Conservation (phyloP, 2,113 vertebrate species). For the Myotis yumanensis region DNA sequence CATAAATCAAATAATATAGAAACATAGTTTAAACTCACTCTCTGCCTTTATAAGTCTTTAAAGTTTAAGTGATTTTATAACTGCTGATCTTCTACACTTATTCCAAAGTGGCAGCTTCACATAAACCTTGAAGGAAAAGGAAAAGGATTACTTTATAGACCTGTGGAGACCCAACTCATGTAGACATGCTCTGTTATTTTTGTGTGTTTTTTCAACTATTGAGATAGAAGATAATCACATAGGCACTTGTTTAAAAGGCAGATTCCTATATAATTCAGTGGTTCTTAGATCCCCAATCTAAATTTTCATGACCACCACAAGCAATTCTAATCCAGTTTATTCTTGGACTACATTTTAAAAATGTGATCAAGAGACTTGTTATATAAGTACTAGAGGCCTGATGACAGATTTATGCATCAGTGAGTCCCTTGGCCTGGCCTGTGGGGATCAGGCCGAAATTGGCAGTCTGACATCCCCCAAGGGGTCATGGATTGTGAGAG, state of each 20-base stretch:
- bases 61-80: slow-evolving; percentile 60
- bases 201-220: neutral
- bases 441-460: too few species aligned
- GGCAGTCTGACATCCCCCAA: too few species aligned
- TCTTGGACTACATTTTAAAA: neutral
- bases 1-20: slow-evolving; percentile 68
- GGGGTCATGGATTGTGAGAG: too few species aligned
- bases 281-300: neutral
- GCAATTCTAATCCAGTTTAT: neutral
- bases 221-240: neutral
- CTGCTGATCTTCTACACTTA: neutral
- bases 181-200: neutral
- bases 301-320: neutral
- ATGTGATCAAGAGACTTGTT: neutral
- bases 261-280: neutral
- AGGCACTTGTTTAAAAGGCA: neutral
- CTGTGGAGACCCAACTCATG: neutral
- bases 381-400: neutral
- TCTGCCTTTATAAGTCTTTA: slow-evolving; percentile 14
- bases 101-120: slow-evolving; percentile 4
- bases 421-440: too few species aligned
- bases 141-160: neutral
- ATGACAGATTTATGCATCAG: too few species aligned
- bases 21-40: neutral
- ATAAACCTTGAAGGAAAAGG: slow-evolving; percentile 6